phyloP scores from a whole-genome alignment of 2,113 vertebrate species.

The Pachypanchax playfairii region DNA sequence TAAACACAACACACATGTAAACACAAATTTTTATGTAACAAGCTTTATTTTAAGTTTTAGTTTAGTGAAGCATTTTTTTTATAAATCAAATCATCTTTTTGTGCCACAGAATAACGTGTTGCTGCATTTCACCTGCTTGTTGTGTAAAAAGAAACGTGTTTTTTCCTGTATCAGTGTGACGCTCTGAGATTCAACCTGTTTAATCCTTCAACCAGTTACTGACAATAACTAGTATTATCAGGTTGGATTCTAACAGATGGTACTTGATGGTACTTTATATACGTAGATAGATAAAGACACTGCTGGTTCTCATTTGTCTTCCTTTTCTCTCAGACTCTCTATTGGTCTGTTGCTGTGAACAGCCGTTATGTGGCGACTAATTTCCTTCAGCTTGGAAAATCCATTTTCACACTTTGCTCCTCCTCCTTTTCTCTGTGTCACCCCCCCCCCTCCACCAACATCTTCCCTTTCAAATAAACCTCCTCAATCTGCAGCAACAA shows the following conservation, averaged over 20 bases:
- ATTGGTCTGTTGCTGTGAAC: not conserved
- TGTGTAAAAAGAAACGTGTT: too few relatives aligned
- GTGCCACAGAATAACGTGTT: too few relatives aligned
- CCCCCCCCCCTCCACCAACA: slow-evolving; percentile 2
- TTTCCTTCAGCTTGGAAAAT: slow-evolving; percentile 35
- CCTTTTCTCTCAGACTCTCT: not conserved
- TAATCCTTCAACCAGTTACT: not conserved
- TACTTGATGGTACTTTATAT: not conserved
- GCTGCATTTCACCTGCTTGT: too few relatives aligned
- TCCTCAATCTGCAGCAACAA: slow-evolving; percentile 61
- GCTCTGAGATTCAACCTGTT: slow-evolving; percentile 7
- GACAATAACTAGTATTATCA: slow-evolving; percentile 10
- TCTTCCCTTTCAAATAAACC: slow-evolving; percentile 57
- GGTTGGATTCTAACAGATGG: slow-evolving; percentile 11
- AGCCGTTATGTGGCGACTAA: slow-evolving; percentile 5
- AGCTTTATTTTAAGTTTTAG: too few relatives aligned
- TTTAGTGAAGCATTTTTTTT: too few relatives aligned
- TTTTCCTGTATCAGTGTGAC: too few relatives aligned
- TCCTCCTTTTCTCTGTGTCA: slow-evolving; percentile 14
- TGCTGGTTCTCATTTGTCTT: not conserved
- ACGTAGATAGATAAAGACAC: not conserved
- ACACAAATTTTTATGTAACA: too few relatives aligned
- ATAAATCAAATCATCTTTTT: too few relatives aligned
- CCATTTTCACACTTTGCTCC: slow-evolving; percentile 19
- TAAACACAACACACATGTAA: too few relatives aligned